Evolutionary conservation across 2,797 vertebrate genomes (phyloP), one percentile per base, ranked within the genome.

Genomic region (Tokudaia tokunoshimensis): DNA sequence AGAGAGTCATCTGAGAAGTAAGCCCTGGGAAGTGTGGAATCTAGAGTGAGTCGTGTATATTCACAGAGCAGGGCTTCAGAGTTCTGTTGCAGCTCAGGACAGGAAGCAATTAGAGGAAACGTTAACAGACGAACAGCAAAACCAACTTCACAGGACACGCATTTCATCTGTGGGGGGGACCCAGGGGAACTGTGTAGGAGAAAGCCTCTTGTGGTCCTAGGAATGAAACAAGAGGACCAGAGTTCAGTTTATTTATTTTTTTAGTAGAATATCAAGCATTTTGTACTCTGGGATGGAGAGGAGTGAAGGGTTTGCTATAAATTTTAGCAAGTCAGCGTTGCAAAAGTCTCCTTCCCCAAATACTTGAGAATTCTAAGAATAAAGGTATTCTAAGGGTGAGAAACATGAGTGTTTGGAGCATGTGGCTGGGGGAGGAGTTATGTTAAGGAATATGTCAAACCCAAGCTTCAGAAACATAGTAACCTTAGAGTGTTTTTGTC

Each of bases 181-280:
- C 72, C n/a, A n/a, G 70, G 75, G 55, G 61, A 74, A 63, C 82
- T 55, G 57, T 44, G 67, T 41, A 11, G 57, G 57, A 88, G 94
- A 94, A 50, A 57, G 55, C 59, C 47, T 52, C 47, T 52, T 84
- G 20, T 34, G 95, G 34, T 95, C 90, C 55, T 47, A 57, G 83
- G 34, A 44, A 76, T 70, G 81, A 92, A 88, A 65, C 15, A 10
- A 65, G 26, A n/a, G 14, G 5, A 57, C 59, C 47, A 44, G 80
- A 72, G 55, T 74, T 63, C 75, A 37, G 76, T 78, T 79, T 92
- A 88, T 92, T 94, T 41, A n/a, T 41, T 41, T 41, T 94, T 95
- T 93, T 89, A 83, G 81, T n/a, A 74, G 90, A 85, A 63, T 15
- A 75, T n/a, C 79, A 95, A 89, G 89, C 41, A 86, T 44, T 89